Evolutionary conservation across 2,888 invertebrate species (phyloP).

Genomic region (Malacosoma neustria): DNA sequence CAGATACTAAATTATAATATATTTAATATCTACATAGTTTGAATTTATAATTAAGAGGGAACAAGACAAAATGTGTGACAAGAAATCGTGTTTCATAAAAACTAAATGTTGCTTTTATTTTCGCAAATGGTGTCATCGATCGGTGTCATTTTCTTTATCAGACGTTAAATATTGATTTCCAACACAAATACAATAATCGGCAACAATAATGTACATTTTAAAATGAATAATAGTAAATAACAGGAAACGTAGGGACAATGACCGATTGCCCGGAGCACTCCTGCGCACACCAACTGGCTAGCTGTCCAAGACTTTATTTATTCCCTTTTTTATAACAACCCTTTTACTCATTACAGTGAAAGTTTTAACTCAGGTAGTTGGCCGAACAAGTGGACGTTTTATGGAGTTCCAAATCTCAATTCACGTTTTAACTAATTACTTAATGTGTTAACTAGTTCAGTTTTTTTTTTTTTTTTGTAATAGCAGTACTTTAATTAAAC

Average conservation of each 20-base stretch:
- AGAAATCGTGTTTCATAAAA: too few relatives aligned
- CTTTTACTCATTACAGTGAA: not conserved
- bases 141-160: not conserved
- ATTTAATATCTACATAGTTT: too few relatives aligned
- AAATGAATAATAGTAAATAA: conserved; percentile 36
- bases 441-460: too few relatives aligned
- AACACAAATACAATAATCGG: conserved; percentile 16
- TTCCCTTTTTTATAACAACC: conserved; percentile 15
- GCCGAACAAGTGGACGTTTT: not conserved
- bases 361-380: not conserved
- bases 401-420: not conserved
- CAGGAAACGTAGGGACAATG: conserved; percentile 44
- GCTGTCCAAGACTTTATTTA: conserved; percentile 19
- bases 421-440: not conserved
- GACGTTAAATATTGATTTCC: not conserved
- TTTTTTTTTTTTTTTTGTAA: too few relatives aligned
- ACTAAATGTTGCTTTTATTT: not conserved
- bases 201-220: not conserved
- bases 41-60: too few relatives aligned
- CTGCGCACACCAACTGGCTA: conserved; percentile 15
- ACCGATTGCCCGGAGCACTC: conserved; percentile 35
- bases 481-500: too few relatives aligned
- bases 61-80: too few relatives aligned
- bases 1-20: too few relatives aligned
- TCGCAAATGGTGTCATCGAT: not conserved